Percentiles rank a stretch among this genome's conserved stretches.
Conservation (phyloP, 1,140 invertebrate species). For the Parasteatoda tepidariorum region DNA sequence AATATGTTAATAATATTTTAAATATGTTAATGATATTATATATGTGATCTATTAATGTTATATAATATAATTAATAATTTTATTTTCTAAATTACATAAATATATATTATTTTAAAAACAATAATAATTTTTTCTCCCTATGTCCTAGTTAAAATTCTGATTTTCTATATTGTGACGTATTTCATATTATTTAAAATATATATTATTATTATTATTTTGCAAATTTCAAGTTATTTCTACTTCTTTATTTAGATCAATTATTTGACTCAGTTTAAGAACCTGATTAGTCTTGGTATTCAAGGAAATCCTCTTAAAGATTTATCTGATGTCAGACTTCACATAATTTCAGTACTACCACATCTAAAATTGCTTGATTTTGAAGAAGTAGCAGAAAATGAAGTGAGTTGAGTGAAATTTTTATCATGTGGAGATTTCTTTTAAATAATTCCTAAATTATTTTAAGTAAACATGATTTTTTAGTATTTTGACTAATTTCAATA, state of each 20-base stretch:
- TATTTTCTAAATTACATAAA: too few relatives aligned
- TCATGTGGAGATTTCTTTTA: too few relatives aligned
- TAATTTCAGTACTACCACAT: conserved; percentile 11
- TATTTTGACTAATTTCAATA: too few relatives aligned
- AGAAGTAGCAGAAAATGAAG: not conserved
- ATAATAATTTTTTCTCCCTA: too few relatives aligned
- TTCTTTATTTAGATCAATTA: conserved; percentile 15
- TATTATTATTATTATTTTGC: not conserved
- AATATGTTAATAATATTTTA: too few relatives aligned
- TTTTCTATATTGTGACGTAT: too few relatives aligned
- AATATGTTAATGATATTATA: too few relatives aligned
- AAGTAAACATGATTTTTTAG: too few relatives aligned
- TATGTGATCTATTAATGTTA: too few relatives aligned
- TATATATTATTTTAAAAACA: too few relatives aligned
- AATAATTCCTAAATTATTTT: too few relatives aligned
- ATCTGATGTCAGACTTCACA: not conserved
- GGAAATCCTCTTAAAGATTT: conserved; percentile 12
- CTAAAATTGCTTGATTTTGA: conserved; percentile 30
- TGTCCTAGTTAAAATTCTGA: too few relatives aligned
- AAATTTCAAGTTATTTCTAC: not conserved
- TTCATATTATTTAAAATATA: not conserved
- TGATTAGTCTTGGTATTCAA: not conserved
- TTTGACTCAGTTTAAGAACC: conserved; percentile 1
- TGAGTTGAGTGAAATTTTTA: not conserved
- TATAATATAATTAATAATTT: not conserved